phyloP scores from a whole-genome alignment of 2,888 invertebrate species.

The Acanthosepion esculentum region DNA sequence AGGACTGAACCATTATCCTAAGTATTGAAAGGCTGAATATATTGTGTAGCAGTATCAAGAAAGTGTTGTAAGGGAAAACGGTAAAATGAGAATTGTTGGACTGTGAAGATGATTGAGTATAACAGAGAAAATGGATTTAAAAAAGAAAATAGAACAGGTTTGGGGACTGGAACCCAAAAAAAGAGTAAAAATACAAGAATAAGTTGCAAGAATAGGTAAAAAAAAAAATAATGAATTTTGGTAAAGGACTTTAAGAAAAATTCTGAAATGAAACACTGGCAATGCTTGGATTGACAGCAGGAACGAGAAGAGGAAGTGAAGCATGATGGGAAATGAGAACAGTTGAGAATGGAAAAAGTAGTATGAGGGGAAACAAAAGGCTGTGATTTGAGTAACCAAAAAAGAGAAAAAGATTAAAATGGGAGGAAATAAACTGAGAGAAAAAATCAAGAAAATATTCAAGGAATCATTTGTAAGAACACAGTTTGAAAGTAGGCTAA shows the following conservation, averaged over 20 bases:
- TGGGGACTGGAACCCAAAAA: neutral
- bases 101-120: slow-evolving; percentile 1
- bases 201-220: neutral
- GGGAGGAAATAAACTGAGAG: neutral
- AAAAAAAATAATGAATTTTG: slow-evolving; percentile 18
- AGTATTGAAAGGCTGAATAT: too few species aligned
- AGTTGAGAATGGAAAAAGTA: neutral
- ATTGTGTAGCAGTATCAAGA: neutral
- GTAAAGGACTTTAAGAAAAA: slow-evolving; percentile 12
- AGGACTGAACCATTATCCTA: too few species aligned
- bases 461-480: neutral
- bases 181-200: neutral
- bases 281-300: slow-evolving; percentile 13
- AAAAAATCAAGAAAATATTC: neutral
- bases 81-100: neutral
- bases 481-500: neutral
- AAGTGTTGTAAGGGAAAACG: neutral
- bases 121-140: neutral
- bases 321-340: neutral
- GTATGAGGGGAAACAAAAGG: neutral
- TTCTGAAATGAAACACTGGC: neutral
- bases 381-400: neutral
- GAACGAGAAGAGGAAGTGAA: neutral
- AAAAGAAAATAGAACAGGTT: too few species aligned
- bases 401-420: neutral